These are phyloP conservation scores for Leptoteleia sp. DNA, from an alignment of 1,140 invertebrate species.

Conservation along the genomic window DNA sequence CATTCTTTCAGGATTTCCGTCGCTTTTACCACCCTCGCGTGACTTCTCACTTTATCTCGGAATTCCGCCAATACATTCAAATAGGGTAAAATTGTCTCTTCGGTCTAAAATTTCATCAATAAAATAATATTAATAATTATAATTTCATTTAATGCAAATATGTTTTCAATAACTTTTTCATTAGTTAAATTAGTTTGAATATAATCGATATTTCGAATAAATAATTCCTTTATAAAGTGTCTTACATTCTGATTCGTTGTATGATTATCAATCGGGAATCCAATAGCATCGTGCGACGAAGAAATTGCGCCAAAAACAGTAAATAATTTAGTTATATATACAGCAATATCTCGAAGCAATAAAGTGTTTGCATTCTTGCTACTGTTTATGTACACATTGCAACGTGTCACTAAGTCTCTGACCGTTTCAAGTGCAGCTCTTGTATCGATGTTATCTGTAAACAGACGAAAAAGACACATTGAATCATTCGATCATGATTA, in stretches of 20 bases:
- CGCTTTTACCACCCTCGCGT: constrained; percentile 88
- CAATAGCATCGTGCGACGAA: constrained; percentile 86
- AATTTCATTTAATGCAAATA: no score
- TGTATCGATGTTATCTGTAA: constrained; percentile 96
- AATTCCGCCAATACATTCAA: constrained; percentile 92
- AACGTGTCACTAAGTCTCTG: constrained; percentile 89
- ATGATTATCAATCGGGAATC: constrained; percentile 86
- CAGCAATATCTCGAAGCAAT: constrained; percentile 85
- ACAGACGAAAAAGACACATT: no score
- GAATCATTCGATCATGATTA: no score
- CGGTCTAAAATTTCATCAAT: constrained; percentile 81
- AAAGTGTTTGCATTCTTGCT: constrained; percentile 82
- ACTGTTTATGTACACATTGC: constrained; percentile 92
- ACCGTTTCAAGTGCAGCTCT: constrained; percentile 90
- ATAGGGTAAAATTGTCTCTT: constrained; percentile 93
- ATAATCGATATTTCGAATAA: no score
- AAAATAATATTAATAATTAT: no score
- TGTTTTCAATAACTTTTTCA: no score
- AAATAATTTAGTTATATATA: constrained; percentile 93
- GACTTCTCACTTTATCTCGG: constrained; percentile 89
- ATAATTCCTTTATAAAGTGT: no score
- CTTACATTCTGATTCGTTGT: constrained; percentile 80
- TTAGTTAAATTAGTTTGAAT: no score
- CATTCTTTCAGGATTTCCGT: constrained; percentile 91
- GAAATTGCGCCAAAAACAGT: constrained; percentile 94